Base-by-base conservation (phyloP, 2,888 invertebrate genomes). In the Lissocephala sabroskyi region DNA sequence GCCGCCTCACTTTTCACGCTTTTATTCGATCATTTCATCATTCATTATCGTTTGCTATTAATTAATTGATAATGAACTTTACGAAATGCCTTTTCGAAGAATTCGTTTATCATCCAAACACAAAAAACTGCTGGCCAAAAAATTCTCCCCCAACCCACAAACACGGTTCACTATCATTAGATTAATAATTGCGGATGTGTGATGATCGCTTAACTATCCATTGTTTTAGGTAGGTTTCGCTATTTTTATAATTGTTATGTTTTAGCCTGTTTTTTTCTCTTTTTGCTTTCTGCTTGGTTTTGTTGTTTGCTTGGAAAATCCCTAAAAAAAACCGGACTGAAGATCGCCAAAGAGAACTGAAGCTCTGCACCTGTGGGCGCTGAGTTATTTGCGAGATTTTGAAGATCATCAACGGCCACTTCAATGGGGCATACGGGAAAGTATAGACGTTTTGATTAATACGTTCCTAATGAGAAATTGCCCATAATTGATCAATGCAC, bases 11-110 rank as follows among this genome's bases (percentile, higher is more conserved):
- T 66, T 74, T 70, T 74, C 70, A 71, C 75, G 75, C 75, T 63
- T 67, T 57, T 61, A 70, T 70, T 75, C 62, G 75, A 67, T 71
- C 58, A 51, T 68, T 63, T 65, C 65, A 63, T 62, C 67, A 71
- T 71, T 75, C 63, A 75, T 71, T 63, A 65, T 68, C 11, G n/a
- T n/a, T n/a, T n/a, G 18, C 30, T 30, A 41, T 40, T 26, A 40
- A 61, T 67, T 65, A 67, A 75, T 71, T 67, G 71, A 61, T 62
- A 52, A 53, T 50, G 45, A n/a, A n/a, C n/a, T n/a, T n/a, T n/a
- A n/a, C n/a, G n/a, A n/a, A n/a, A n/a, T n/a, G n/a, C n/a, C n/a
- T n/a, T n/a, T n/a, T n/a, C 37, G 45, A 23, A 23, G 23, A 23
- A 32, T 47, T 42, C 41, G 55, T 41, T 50, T 44, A 55, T 46